Percentiles rank a stretch among this genome's conserved stretches.
Conservation (phyloP, 1,140 invertebrate species). For the Bombus pascuorum region DNA sequence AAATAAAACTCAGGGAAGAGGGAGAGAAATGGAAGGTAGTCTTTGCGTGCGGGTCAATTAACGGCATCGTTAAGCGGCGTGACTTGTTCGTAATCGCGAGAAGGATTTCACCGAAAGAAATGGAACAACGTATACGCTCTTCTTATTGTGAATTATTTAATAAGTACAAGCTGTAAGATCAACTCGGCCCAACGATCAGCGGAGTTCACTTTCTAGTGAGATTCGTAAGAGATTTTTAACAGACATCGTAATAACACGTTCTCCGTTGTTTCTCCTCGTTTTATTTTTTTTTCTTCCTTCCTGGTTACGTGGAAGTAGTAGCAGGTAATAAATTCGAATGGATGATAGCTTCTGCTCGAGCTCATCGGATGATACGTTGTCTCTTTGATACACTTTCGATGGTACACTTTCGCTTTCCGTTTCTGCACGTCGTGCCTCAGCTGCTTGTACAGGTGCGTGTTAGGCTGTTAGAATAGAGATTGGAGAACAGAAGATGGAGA, state of each 20-base stretch:
- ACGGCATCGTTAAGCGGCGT: conserved; percentile 57
- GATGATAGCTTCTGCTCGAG: background rate
- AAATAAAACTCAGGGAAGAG: too few species aligned
- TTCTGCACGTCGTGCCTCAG: background rate
- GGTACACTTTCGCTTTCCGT: conserved; percentile 6
- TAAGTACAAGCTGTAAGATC: background rate
- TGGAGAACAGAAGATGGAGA: background rate
- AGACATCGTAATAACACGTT: background rate
- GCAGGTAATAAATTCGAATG: background rate
- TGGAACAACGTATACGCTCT: conserved; percentile 2
- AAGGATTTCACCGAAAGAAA: conserved; percentile 48
- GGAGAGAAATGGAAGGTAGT: background rate
- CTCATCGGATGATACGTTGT: background rate
- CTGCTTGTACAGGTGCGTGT: conserved; percentile 17
- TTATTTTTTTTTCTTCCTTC: background rate
- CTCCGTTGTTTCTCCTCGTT: background rate
- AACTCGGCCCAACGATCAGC: background rate
- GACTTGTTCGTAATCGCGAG: conserved; percentile 37
- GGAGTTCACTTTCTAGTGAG: conserved; percentile 12
- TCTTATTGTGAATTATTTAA: conserved; percentile 21
- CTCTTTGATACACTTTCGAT: background rate
- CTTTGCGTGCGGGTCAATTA: conserved; percentile 51
- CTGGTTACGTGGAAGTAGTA: background rate
- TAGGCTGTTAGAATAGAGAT: conserved; percentile 9
- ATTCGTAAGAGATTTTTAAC: background rate